Conservation (phyloP, 2,113 vertebrate genomes). For the Dicaeum eximium region DNA sequence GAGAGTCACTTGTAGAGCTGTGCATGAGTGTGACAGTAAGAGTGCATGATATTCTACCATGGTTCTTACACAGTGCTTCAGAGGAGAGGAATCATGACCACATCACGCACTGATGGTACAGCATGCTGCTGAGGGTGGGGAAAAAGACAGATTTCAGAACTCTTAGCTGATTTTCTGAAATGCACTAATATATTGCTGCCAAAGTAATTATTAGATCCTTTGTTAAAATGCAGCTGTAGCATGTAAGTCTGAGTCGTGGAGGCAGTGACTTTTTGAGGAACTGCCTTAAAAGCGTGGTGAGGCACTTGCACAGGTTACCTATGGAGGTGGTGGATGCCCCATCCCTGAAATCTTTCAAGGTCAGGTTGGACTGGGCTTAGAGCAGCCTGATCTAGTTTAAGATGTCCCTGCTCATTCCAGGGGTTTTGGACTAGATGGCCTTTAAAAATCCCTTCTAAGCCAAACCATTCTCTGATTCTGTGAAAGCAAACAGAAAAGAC, state of each 20-base stretch:
- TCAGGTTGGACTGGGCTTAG: background rate
- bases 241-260: background rate
- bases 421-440: background rate
- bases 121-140: background rate
- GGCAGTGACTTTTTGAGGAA: background rate
- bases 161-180: background rate
- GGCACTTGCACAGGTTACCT: background rate
- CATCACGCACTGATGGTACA: fast-evolving
- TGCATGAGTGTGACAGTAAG: background rate
- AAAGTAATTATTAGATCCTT: background rate
- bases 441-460: background rate
- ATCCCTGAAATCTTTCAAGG: background rate
- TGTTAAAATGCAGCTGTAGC: background rate
- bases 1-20: background rate
- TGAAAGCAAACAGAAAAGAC: background rate
- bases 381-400: background rate
- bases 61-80: background rate
- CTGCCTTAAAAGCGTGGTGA: background rate
- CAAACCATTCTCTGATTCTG: background rate
- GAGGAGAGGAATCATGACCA: background rate
- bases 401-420: background rate
- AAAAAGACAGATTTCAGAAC: background rate
- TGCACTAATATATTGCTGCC: fast-evolving
- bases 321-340: background rate
- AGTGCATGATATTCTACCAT: background rate